Evolutionary conservation across 2,888 invertebrate genomes (phyloP).

Genomic region (Tanypteryx hageni): DNA sequence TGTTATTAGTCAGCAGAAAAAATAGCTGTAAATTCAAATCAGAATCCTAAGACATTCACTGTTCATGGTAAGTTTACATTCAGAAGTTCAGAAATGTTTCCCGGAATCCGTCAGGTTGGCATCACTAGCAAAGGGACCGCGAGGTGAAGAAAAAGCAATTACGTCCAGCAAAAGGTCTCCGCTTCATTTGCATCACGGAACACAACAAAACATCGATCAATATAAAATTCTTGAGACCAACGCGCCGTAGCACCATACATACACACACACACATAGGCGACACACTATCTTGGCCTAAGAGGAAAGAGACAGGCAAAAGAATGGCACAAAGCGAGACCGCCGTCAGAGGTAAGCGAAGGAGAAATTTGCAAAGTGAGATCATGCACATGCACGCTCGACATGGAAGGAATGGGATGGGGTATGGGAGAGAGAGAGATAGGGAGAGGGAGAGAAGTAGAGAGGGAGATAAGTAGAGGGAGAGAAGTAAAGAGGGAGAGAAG

Average conservation of each 20-base stretch:
- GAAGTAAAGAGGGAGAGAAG: background rate
- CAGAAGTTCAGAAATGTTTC: background rate
- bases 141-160: background rate
- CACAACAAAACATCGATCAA: constrained; percentile 8
- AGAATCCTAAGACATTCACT: too few species aligned
- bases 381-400: background rate
- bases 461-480: background rate
- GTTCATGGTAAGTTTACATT: too few species aligned
- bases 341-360: background rate
- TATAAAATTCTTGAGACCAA: constrained; percentile 18
- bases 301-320: background rate
- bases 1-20: too few species aligned
- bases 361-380: constrained; percentile 35
- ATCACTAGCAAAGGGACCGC: background rate
- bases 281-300: background rate
- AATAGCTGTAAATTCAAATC: too few species aligned
- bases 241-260: background rate
- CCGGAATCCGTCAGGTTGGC: background rate
- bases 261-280: background rate
- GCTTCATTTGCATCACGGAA: background rate
- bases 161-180: background rate
- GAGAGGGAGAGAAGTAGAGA: too few species aligned
- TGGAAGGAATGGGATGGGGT: too few species aligned
- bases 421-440: too few species aligned
- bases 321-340: background rate